These are phyloP conservation scores for Silurus lanzhouensis DNA, from an alignment of 2,797 vertebrate genomes.

Conservation along the genomic window DNA sequence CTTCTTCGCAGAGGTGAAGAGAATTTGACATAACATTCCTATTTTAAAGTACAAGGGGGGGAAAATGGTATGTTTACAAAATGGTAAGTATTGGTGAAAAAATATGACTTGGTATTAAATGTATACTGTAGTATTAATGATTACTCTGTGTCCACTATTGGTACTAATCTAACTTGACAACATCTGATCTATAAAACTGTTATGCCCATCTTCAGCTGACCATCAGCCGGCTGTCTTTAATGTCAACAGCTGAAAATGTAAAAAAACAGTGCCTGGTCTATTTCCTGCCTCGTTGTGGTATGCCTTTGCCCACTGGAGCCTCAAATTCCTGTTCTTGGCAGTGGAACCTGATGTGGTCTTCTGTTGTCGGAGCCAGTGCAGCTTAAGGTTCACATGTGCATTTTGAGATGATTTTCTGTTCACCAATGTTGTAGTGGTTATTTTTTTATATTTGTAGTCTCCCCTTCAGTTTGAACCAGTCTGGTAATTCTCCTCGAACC, in stretches of 20 bases:
- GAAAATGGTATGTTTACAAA: background rate
- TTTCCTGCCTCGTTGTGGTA: background rate
- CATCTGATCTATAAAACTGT: conserved; percentile 30
- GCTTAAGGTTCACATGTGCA: background rate
- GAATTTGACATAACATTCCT: background rate
- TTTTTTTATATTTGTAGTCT: background rate
- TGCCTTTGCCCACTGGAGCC: background rate
- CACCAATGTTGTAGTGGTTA: background rate
- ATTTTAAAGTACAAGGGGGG: background rate
- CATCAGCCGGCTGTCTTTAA: conserved; percentile 1
- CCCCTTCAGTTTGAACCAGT: background rate
- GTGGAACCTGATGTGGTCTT: background rate
- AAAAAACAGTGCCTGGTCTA: background rate
- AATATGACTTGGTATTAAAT: background rate
- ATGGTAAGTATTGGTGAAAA: background rate
- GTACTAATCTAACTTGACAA: conserved; percentile 12
- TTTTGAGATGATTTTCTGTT: background rate
- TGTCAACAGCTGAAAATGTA: background rate
- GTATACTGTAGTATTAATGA: background rate
- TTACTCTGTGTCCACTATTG: conserved; percentile 1
- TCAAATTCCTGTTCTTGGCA: background rate
- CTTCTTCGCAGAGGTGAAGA: background rate
- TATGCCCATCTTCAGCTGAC: conserved; percentile 26
- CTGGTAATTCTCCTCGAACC: background rate
- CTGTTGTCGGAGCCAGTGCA: background rate